Conservation (phyloP, 1,140 invertebrate species). For the Lutraria rhynchaena region DNA sequence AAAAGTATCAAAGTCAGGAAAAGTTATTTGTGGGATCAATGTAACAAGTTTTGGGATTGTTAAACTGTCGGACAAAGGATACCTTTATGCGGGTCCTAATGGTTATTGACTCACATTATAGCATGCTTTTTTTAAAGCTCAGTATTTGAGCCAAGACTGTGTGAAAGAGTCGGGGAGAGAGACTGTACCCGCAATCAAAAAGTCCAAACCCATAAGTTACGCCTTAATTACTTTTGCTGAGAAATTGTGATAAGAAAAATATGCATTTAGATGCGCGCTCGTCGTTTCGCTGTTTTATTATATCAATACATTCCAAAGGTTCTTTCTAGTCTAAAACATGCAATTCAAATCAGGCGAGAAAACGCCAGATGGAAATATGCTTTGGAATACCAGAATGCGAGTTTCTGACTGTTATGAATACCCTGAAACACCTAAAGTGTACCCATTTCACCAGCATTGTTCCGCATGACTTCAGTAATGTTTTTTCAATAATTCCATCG, state of each 20-base stretch:
- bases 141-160: too few species aligned
- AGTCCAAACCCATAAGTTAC: constrained; percentile 1
- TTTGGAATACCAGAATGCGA: constrained; percentile 36
- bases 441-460: constrained; percentile 32
- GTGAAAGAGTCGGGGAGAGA: not conserved
- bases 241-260: constrained; percentile 28
- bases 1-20: too few species aligned
- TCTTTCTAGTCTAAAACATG: constrained; percentile 7
- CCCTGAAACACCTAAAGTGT: constrained; percentile 51
- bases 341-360: constrained; percentile 37
- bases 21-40: too few species aligned
- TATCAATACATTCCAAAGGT: constrained; percentile 22
- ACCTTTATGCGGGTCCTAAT: too few species aligned
- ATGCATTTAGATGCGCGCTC: not conserved
- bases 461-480: constrained; percentile 44
- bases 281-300: constrained; percentile 25
- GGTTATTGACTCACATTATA: too few species aligned
- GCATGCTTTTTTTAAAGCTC: too few species aligned
- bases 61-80: too few species aligned
- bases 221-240: constrained; percentile 13
- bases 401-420: constrained; percentile 42
- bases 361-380: constrained; percentile 41
- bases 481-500: constrained; percentile 45
- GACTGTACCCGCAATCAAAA: constrained; percentile 11
- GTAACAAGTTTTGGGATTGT: too few species aligned